Conservation (phyloP, 2,888 invertebrate genomes). For the Agonopterix heracliana region DNA sequence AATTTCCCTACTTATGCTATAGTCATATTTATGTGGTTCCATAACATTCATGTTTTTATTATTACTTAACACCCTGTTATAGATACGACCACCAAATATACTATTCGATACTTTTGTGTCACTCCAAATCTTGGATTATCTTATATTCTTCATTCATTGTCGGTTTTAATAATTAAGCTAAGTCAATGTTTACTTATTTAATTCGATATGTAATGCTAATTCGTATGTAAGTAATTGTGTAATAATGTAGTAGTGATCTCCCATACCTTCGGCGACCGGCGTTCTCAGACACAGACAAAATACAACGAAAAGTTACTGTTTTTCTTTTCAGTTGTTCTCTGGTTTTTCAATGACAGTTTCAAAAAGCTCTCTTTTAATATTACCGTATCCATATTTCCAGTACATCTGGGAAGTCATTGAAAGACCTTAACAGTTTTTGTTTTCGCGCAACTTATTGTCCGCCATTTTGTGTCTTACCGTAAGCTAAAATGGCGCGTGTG, state of each 20-base stretch:
- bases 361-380: constrained; percentile 37
- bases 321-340: constrained; percentile 47
- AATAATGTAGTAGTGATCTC: constrained; percentile 73
- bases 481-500: constrained; percentile 15
- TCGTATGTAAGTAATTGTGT: constrained; percentile 71
- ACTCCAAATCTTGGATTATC: constrained; percentile 37
- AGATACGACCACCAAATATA: not conserved
- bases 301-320: constrained; percentile 67
- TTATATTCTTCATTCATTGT: constrained; percentile 54
- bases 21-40: constrained; percentile 10
- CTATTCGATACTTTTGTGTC: constrained; percentile 16
- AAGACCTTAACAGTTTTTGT: constrained; percentile 29
- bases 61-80: constrained; percentile 14
- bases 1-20: constrained; percentile 27
- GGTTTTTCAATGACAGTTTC: constrained; percentile 31
- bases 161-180: constrained; percentile 72
- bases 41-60: constrained; percentile 7
- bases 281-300: constrained; percentile 43
- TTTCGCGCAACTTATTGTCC: constrained; percentile 23
- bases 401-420: constrained; percentile 7
- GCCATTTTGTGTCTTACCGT: constrained; percentile 25
- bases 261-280: constrained; percentile 66
- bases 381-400: constrained; percentile 13
- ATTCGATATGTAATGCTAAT: constrained; percentile 70
- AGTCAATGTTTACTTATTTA: constrained; percentile 75